Evolutionary conservation across 2,113 vertebrate species (phyloP).

Genomic region (human): DNA sequence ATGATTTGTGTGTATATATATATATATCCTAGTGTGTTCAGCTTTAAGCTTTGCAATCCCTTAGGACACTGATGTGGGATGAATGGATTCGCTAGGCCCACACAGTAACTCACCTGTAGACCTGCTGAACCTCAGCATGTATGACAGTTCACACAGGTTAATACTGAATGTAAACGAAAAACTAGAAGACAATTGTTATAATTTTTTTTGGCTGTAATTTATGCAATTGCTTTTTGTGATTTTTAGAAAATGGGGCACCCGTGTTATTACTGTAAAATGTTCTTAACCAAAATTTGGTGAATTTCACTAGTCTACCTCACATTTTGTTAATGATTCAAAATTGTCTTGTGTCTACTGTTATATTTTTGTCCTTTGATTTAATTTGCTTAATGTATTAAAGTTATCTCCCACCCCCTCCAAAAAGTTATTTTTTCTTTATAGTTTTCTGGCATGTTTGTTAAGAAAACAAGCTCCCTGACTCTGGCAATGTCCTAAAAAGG

Average conservation of each 20-base stretch:
- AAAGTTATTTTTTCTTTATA: constrained; percentile 41
- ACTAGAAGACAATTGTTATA: constrained; percentile 77
- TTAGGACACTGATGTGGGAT: constrained; percentile 72
- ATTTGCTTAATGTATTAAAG: constrained; percentile 86
- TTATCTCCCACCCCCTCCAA: constrained; percentile 47
- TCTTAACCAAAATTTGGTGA: constrained; percentile 88
- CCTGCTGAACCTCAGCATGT: constrained; percentile 62
- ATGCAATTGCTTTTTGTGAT: constrained; percentile 94
- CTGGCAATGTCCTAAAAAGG: neutral
- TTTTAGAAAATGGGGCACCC: constrained; percentile 85
- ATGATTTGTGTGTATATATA: neutral
- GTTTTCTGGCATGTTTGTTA: neutral
- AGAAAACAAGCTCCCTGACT: neutral
- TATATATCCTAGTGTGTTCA: neutral
- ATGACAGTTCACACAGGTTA: constrained; percentile 81
- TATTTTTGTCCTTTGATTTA: constrained; percentile 86
- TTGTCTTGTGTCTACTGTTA: constrained; percentile 84
- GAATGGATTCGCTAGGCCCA: constrained; percentile 79
- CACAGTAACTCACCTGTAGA: constrained; percentile 68
- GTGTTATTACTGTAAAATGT: constrained; percentile 84
- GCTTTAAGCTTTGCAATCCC: constrained; percentile 65
- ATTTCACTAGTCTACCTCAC: constrained; percentile 97
- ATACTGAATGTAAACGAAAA: constrained; percentile 87
- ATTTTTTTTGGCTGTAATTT: constrained; percentile 85
- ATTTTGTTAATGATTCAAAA: constrained; percentile 86